Percentiles rank a stretch among this genome's conserved stretches.
These are phyloP conservation scores for Clarias macrocephalus DNA, from an alignment of 2,113 vertebrate genomes.

Conservation along the genomic window DNA sequence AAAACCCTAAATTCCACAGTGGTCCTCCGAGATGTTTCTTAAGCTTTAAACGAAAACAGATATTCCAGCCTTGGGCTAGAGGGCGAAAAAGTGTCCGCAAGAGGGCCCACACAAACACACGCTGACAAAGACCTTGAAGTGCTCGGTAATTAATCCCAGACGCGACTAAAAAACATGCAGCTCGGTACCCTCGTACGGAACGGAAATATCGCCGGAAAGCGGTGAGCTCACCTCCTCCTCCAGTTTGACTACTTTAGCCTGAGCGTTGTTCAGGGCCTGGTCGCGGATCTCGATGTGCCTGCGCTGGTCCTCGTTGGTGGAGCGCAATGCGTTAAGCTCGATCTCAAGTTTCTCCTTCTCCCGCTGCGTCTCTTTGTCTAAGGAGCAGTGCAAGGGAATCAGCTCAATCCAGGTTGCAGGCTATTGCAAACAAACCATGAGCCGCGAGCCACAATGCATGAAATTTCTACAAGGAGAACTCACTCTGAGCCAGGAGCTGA, in stretches of 20 bases:
- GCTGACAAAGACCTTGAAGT: constrained; percentile 21
- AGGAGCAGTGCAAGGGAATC: constrained; percentile 19
- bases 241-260: constrained; percentile 96
- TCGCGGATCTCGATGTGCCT: constrained; percentile 97
- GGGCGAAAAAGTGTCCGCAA: constrained; percentile 42
- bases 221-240: constrained; percentile 88
- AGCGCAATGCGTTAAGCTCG: constrained; percentile 85
- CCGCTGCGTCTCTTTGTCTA: constrained; percentile 89
- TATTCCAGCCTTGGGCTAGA: constrained; percentile 38
- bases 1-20: constrained; percentile 33
- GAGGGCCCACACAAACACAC: constrained; percentile 37
- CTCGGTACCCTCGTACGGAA: neutral
- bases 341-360: constrained; percentile 98
- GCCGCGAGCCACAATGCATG: neutral
- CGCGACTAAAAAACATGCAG: constrained; percentile 29
- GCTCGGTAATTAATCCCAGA: constrained; percentile 40
- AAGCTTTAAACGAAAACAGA: constrained; percentile 44
- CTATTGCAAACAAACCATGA: constrained; percentile 11
- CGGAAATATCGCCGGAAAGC: constrained; percentile 27
- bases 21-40: constrained; percentile 33
- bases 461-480: constrained; percentile 63
- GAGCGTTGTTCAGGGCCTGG: constrained; percentile 94
- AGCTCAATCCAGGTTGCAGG: neutral
- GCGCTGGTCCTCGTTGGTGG: constrained; percentile 91
- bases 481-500: constrained; percentile 93